phyloP scores from a whole-genome alignment of 2,113 vertebrate genomes.

The Euleptes europaea region DNA sequence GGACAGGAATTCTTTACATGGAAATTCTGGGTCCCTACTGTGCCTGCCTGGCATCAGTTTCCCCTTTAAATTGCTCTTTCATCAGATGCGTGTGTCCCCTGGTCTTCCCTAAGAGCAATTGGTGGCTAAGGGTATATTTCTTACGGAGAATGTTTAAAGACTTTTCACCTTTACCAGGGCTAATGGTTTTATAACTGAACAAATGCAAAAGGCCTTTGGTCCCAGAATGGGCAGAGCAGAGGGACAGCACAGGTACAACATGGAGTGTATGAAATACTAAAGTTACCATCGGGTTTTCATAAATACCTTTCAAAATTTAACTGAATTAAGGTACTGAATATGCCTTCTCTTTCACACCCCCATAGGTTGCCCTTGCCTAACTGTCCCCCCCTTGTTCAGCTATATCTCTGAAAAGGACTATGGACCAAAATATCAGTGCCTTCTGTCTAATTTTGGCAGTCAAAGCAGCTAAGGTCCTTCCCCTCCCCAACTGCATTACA shows the following conservation, averaged over 20 bases:
- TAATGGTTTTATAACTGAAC: neutral
- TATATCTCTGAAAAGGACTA: neutral
- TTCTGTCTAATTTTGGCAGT: neutral
- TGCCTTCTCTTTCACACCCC: too few species aligned
- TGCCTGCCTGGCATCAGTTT: neutral
- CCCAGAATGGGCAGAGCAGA: neutral
- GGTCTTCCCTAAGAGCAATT: too few species aligned
- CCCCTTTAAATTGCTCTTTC: neutral
- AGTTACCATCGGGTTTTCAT: neutral
- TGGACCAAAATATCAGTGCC: neutral
- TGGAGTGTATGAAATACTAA: neutral
- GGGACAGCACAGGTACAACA: too few species aligned
- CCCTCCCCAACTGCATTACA: neutral
- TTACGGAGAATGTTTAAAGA: neutral
- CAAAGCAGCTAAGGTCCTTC: neutral
- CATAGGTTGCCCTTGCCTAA: neutral
- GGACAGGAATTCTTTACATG: neutral
- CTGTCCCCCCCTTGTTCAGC: neutral
- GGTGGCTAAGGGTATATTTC: neutral
- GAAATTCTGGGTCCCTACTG: neutral
- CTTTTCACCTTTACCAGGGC: neutral
- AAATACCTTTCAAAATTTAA: neutral
- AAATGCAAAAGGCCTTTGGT: neutral
- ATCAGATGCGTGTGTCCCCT: neutral
- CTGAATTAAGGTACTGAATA: neutral